Evolutionary conservation across 2,797 vertebrate genomes (phyloP).

Genomic region (Crax fasciolata): DNA sequence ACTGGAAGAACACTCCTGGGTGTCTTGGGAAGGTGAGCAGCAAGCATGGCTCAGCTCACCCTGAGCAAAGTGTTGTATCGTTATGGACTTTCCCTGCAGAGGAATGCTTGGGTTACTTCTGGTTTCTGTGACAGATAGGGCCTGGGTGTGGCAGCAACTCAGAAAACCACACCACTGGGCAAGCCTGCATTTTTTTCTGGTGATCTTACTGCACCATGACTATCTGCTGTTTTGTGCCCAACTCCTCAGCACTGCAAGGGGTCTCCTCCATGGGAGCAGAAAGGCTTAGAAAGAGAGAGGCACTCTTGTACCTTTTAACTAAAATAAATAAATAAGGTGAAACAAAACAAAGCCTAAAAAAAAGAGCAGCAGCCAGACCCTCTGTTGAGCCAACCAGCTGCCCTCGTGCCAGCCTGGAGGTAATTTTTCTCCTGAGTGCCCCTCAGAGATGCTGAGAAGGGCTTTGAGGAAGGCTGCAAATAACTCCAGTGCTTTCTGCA

Average conservation of each 20-base stretch:
- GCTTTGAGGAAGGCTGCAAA: not conserved
- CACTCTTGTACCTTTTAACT: not conserved
- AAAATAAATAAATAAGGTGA: not conserved
- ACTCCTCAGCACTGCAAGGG: not conserved
- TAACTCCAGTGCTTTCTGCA: not conserved
- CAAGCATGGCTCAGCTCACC: not conserved
- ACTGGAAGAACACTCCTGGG: not conserved
- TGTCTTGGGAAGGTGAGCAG: not conserved
- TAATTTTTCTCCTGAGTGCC: not conserved
- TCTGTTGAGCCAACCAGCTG: not conserved
- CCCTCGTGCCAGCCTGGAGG: not conserved
- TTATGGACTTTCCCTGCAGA: not conserved
- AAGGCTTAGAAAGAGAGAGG: not conserved
- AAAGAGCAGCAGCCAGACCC: not conserved
- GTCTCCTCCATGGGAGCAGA: not conserved
- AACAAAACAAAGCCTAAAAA: not conserved
- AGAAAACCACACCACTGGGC: not conserved
- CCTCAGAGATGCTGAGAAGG: fast-evolving
- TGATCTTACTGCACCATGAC: fast-evolving
- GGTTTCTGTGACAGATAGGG: not conserved
- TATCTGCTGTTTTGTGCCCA: not conserved
- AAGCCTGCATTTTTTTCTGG: fast-evolving
- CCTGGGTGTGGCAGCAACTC: not conserved
- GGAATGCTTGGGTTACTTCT: not conserved
- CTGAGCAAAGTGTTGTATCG: not conserved